A percentile compares a stretch with the other conserved stretches of the same genome.
phyloP scores from a whole-genome alignment of 2,113 vertebrate genomes.

The Phodopus roborovskii region DNA sequence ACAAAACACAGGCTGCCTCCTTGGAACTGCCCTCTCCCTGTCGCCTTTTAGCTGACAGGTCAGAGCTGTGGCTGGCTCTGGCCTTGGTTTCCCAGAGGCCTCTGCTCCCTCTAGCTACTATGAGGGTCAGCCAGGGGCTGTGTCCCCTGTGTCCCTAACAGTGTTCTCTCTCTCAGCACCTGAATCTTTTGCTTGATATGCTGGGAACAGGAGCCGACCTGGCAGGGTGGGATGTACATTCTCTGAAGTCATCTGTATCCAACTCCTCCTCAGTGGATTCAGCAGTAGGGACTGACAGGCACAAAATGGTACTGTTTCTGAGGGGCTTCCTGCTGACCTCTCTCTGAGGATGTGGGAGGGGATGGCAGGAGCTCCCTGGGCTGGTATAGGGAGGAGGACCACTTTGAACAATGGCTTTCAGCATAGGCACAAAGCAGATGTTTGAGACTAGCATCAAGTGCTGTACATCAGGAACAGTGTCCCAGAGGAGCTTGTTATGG shows the following conservation, averaged over 20 bases:
- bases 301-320: neutral
- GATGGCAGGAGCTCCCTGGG: neutral
- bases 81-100: conserved; percentile 28
- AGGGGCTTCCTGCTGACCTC: neutral
- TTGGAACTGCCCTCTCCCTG: conserved; percentile 7
- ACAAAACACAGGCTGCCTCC: conserved; percentile 86
- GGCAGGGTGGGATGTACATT: neutral
- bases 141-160: neutral
- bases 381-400: neutral
- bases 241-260: neutral
- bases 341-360: neutral
- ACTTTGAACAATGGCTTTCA: neutral
- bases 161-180: neutral
- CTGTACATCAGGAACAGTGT: no score
- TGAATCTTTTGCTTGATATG: neutral
- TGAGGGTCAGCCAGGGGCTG: neutral
- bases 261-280: neutral
- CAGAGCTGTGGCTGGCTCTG: neutral
- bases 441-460: neutral
- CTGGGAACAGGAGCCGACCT: no score
- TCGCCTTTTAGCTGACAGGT: conserved; percentile 28
- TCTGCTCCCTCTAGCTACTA: neutral
- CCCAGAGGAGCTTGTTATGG: neutral
- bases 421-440: neutral
- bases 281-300: neutral